Evolutionary conservation across 2,888 invertebrate genomes (phyloP), one percentile per base, ranked within the genome.

Genomic region (Lasioglossum leucozonium): DNA sequence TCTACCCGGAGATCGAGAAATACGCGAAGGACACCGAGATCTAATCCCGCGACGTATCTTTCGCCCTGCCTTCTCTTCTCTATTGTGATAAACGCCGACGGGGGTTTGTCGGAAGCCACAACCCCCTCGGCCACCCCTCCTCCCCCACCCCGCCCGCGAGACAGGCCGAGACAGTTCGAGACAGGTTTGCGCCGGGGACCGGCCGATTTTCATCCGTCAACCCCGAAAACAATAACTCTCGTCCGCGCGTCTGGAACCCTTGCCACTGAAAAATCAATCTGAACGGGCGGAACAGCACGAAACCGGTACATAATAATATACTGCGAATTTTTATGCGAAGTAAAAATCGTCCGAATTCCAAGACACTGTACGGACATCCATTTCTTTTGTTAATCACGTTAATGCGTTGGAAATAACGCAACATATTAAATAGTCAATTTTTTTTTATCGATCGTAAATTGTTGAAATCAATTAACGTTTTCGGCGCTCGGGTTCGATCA

Each of bases 11-110:
- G 94, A 97, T 97, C 85, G 97, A 97, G 90, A 97, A 97, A 94
- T 97, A 96, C 95, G 96, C 97, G 92, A 98, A 98, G 95, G 98
- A 98, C 95, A 98, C 98, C 81, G 98, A 98, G 95, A 97, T 98
- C 95, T 98, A 97, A 96, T 81, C 8, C 72, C 55, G n/a, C 44
- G 16, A 6, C 47, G 71, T 13, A 11, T 16, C 55, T 34, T 42
- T 40, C 42, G 72, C 65, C 72, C 72, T 78, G 58, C 34, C 47
- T 72, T 82, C 55, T 85, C 74, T 74, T 81, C 75, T 71, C 80
- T 82, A 91, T 91, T 91, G 91, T 91, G 91, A 91, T 91, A 91
- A 87, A 37, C 65, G 72, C 83, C 89, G 86, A 76, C 44, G 58
- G 87, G 77, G 84, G 86, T 47, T 72, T 37, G 34, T 51, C 51